Base-by-base conservation (phyloP, 2,888 invertebrate genomes). In the Germaria angustata region DNA sequence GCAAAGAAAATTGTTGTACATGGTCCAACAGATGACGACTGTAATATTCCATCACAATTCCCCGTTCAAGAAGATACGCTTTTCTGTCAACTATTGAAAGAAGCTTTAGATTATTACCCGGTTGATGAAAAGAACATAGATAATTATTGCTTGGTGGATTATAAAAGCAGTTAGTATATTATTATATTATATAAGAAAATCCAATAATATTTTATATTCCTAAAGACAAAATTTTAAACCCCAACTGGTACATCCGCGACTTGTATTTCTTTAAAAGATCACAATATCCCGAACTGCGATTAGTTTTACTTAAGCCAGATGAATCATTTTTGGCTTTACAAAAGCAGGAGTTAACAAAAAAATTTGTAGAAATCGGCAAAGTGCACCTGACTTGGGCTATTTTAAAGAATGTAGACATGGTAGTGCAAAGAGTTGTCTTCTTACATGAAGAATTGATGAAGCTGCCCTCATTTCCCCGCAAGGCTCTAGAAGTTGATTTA, bases 1-100 rank as follows among this genome's bases (percentile, higher is more conserved):
- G 99, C 99, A 0, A 99, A 99, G 92, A 99, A 99, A 92, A 98
- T 99, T 84, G 96, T 99, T 76, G 98, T 99, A 1, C 98, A 99
- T 91, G 99, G 98, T 1, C 96, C 97, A 0, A 87, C 87, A 4
- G 87, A 95, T 84, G 97, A 97, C 87, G 96, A 96, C 85, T 97
- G 97, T 63, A 97, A 97, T 76, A 99, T 99, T 88, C 99, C 99
- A 0, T 98, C 99, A 0, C 99, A 99, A 90, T 99, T 99, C 92
- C 98, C 99, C 0, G 97, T 99, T 3, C 98, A 99, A 91, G 97
- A 99, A 92, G 99, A 99, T 88, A 99, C 99, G 0, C 97, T 98
- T 86, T 99, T 99, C 90, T 95, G 95, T 87, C 97, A 98, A 90
- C 96, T 99, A 86, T 92, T 99, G n/a, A 94, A 96, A 85, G 99